Conservation (phyloP, 2,113 vertebrate genomes). For the Ceratotherium simum region DNA sequence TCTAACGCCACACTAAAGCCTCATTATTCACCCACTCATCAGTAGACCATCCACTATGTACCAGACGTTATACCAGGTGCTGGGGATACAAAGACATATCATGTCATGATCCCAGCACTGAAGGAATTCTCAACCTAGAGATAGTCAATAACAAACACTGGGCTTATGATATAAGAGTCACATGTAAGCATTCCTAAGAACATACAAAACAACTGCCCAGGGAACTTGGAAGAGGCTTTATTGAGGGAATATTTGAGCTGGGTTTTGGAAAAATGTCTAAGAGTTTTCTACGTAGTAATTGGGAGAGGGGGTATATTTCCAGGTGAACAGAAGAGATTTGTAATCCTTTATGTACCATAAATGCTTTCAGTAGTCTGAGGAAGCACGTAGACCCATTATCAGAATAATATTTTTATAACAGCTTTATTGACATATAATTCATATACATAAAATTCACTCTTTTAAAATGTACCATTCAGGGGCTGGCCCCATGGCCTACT, state of each 20-base stretch:
- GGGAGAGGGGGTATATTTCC: background rate
- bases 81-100: background rate
- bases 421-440: background rate
- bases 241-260: background rate
- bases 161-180: background rate
- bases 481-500: no score
- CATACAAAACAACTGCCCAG: background rate
- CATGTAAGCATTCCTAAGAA: background rate
- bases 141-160: background rate
- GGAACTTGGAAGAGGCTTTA: background rate
- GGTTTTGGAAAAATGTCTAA: conserved; percentile 6
- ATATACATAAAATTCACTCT: background rate
- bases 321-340: background rate
- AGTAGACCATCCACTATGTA: background rate
- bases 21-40: background rate
- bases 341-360: background rate
- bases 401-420: conserved; percentile 2
- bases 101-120: background rate
- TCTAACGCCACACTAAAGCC: background rate
- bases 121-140: background rate
- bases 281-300: background rate
- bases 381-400: background rate
- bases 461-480: background rate
- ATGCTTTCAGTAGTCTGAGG: background rate
- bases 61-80: background rate